Evolutionary conservation across 2,888 invertebrate genomes (phyloP), one percentile per base, ranked within the genome.

Genomic region (Aphodius sticticus): DNA sequence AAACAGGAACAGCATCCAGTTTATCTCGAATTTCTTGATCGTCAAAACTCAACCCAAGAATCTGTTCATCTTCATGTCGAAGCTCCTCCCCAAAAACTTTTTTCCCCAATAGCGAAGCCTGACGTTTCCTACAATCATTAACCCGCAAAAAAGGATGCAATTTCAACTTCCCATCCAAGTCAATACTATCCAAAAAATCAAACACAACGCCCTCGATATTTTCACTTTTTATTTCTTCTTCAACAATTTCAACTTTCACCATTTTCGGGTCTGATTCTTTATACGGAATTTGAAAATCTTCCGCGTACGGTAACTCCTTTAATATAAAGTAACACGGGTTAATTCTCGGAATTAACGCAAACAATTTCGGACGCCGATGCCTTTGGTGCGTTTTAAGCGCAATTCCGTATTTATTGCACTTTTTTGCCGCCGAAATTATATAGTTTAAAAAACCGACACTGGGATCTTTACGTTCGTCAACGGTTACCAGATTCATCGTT

Each of bases 321-420:
- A 77, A 75, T 26, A 78, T 16, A 26, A 80, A 80, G 69, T 77
- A 76, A 15, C 37, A 69, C 7, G 80, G 76, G 12, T 77, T 35
- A 9, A 69, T 16, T 38, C 78, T 70, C 9, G 80, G 80, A n/a
- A 80, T 78, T 6, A 80, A 16, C 69, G 78, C 77, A 69, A 76
- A 80, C 16, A 80, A 76, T 36, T 78, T 80, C 16, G 80, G 80
- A 9, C 70, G 38, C 38, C 69, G 36, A 15, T 78, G 76, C 53
- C 37, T 80, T 78, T 76, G 77, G 16, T 80, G 76, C 9, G 78
- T 78, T 26, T 76, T 78, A 12, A 78, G 70, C 35, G 80, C 78
- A 12, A 80, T 78, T 0, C 76, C 80, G 16, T 78, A 80, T 36
- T 76, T 71, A 12, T 78, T 14, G 16, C 69, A 16, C n/a, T 78